These are phyloP conservation scores for Tortricodes alternella DNA, from an alignment of 2,888 invertebrate genomes.

Conservation along the genomic window DNA sequence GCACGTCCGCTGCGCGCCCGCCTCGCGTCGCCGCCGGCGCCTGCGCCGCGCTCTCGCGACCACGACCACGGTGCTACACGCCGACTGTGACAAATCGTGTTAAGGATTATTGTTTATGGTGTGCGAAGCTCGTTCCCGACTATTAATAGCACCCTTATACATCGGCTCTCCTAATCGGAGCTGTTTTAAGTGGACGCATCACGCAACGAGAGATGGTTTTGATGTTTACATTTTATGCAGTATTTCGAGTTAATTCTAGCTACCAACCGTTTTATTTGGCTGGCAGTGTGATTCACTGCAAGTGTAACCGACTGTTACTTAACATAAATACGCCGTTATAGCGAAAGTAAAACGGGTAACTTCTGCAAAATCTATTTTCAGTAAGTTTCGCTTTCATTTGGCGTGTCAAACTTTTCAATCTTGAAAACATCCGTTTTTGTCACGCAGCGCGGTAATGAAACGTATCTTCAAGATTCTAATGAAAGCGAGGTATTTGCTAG, in stretches of 20 bases:
- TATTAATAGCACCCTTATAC: constrained; percentile 61
- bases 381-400: background rate
- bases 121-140: constrained; percentile 54
- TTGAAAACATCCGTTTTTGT: background rate
- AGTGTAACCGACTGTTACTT: constrained; percentile 41
- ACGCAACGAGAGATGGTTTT: constrained; percentile 53
- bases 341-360: background rate
- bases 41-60: constrained; percentile 40
- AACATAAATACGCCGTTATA: constrained; percentile 44
- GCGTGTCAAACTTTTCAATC: constrained; percentile 10
- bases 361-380: constrained; percentile 12
- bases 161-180: constrained; percentile 49
- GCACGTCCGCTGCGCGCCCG: constrained; percentile 54
- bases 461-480: constrained; percentile 28
- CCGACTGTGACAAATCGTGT: constrained; percentile 62
- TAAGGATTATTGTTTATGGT: constrained; percentile 67
- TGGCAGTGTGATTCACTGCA: constrained; percentile 62
- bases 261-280: constrained; percentile 65
- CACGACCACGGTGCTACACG: constrained; percentile 7
- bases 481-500: background rate
- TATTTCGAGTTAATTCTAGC: constrained; percentile 63
- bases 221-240: constrained; percentile 67
- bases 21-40: constrained; percentile 42
- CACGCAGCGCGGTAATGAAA: constrained; percentile 4
- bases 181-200: constrained; percentile 61